phyloP scores from a whole-genome alignment of 2,113 vertebrate genomes.

The Chionodraco myersi region DNA sequence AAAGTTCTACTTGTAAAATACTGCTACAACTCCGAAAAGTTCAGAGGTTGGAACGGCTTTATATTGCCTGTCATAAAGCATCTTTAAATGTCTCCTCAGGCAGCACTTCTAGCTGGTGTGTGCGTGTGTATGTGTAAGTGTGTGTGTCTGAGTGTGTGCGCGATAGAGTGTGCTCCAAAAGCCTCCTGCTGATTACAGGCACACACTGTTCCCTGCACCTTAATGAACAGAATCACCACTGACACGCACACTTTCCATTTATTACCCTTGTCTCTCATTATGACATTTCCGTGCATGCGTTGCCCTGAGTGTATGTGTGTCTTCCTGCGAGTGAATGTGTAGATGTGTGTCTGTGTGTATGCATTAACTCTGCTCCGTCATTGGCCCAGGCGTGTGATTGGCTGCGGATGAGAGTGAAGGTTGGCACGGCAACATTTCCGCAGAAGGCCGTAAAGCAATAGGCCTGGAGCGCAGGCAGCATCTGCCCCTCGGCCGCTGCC shows the following conservation, averaged over 20 bases:
- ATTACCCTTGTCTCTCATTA: slow-evolving; percentile 68
- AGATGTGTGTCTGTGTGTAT: slow-evolving; percentile 37
- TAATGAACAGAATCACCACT: slow-evolving; percentile 72
- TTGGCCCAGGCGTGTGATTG: slow-evolving; percentile 74
- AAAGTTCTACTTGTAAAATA: slow-evolving; percentile 39
- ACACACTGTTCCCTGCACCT: slow-evolving; percentile 69
- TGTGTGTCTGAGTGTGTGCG: slow-evolving; percentile 24
- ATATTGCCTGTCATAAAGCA: slow-evolving; percentile 57
- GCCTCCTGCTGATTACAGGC: slow-evolving; percentile 65
- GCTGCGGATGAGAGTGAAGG: slow-evolving; percentile 77
- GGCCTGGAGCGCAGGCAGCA: slow-evolving; percentile 80
- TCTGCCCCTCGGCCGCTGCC: slow-evolving; percentile 78
- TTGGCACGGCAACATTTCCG: slow-evolving; percentile 81
- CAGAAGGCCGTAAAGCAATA: slow-evolving; percentile 81
- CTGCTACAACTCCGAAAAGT: slow-evolving; percentile 38
- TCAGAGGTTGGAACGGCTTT: slow-evolving; percentile 50
- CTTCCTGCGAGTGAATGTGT: neutral
- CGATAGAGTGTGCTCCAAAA: slow-evolving; percentile 29
- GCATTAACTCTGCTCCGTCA: slow-evolving; percentile 65
- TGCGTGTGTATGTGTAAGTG: slow-evolving; percentile 17
- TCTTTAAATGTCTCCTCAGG: slow-evolving; percentile 66
- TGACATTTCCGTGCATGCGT: slow-evolving; percentile 33
- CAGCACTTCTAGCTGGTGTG: slow-evolving; percentile 35
- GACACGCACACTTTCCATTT: slow-evolving; percentile 75
- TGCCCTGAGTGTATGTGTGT: neutral